phyloP scores from a whole-genome alignment of 2,888 invertebrate species.

The Drosophila sordidula region DNA sequence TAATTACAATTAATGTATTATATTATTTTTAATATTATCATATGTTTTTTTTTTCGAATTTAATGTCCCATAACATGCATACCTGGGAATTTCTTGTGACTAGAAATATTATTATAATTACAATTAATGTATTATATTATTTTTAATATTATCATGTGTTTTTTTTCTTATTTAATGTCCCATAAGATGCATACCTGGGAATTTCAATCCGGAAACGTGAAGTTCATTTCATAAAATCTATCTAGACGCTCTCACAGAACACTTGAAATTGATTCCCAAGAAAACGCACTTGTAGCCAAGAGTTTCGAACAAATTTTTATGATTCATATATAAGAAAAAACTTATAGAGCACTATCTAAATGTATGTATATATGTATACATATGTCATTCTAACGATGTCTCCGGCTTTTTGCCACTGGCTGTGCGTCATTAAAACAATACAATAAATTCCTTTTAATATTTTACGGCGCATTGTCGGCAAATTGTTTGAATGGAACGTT shows the following conservation, averaged over 20 bases:
- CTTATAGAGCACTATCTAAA: background rate
- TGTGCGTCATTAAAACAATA: conserved; percentile 15
- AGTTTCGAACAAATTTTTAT: background rate
- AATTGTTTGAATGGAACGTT: conserved; percentile 18
- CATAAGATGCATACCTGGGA: too few relatives aligned
- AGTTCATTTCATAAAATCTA: background rate
- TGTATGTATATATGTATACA: background rate
- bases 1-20: too few relatives aligned
- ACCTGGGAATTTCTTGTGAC: too few relatives aligned
- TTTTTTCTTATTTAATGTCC: too few relatives aligned
- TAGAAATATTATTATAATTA: too few relatives aligned
- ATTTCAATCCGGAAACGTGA: background rate
- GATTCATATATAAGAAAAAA: conserved; percentile 6
- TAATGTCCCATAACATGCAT: too few relatives aligned
- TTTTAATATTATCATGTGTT: too few relatives aligned
- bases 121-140: too few relatives aligned
- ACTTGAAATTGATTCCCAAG: background rate
- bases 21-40: too few relatives aligned
- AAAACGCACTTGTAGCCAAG: background rate
- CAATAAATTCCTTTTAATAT: conserved; percentile 29
- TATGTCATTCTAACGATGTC: background rate
- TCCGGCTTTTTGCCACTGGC: background rate
- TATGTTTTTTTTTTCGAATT: too few relatives aligned
- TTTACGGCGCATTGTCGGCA: conserved; percentile 1
- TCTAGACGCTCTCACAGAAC: background rate